Evolutionary conservation across 2,797 vertebrate species (phyloP), one percentile per base, ranked within the genome.

Genomic region (Sternotherus odoratus): DNA sequence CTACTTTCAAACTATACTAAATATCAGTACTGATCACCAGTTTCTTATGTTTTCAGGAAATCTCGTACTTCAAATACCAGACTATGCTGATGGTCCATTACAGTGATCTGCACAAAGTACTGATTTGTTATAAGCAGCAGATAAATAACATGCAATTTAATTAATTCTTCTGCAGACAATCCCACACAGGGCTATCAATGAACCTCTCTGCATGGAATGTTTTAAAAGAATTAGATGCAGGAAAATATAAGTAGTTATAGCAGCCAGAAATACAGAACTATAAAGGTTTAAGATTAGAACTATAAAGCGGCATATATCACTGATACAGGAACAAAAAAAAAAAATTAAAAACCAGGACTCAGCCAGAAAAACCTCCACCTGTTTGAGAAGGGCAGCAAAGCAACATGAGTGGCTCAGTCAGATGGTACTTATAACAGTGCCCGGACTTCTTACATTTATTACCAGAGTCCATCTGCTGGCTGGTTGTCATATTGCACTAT

Each of bases 381-480:
- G 33, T 63, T n/a, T 63, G 33, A 63, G 60, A 28, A 57, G 30
- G 56, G 10, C 36, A 43, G 69, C 36, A 13, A 72, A 72, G 11
- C 36, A 43, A 43, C 6, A 7, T 24, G 69, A 26, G 24, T 74
- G 39, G 23, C 24, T 46, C 39, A 43, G 39, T 36, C 11, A 69
- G 66, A 36, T 57, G 56, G 26, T 30, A 28, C 28, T 57, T 30
- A 57, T 57, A 57, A 12, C 12, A 30, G 23, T 57, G 56, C 56
- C 56, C 2, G 30, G 28, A 12, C 6, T 1, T 57, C 28, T 57
- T 6, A 30, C 39, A 3, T 13, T 82, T 3, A 0, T 79, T 77
- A 79, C 56, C 69, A 88, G 69, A 82, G 82, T 17, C 92, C 95
- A 93, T 72, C 95, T 96, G 80, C 88, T 93, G 92, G 93, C 6